phyloP scores from a whole-genome alignment of 2,797 vertebrate genomes.

The Myripristis jacobus region DNA sequence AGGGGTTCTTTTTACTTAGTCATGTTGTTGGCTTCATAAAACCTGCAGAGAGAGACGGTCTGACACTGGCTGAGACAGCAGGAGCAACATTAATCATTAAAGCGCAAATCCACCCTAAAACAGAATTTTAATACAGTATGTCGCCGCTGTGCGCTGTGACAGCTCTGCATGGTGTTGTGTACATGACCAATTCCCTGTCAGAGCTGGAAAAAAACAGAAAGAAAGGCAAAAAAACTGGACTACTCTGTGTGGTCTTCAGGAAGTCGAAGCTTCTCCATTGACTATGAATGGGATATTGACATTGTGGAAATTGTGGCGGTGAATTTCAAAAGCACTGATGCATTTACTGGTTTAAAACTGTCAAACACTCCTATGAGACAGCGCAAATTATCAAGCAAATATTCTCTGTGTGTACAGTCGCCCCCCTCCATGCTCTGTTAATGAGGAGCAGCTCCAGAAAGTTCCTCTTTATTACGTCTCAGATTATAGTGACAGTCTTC shows the following conservation, averaged over 20 bases:
- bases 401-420: not conserved
- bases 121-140: slow-evolving; percentile 55
- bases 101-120: slow-evolving; percentile 50
- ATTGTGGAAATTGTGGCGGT: not conserved
- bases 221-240: not conserved
- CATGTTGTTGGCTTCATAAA: slow-evolving; percentile 50
- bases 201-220: slow-evolving; percentile 25
- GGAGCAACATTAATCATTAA: slow-evolving; percentile 73
- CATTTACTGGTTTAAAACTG: not conserved
- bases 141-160: slow-evolving; percentile 41
- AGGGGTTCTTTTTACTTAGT: slow-evolving; percentile 49
- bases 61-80: slow-evolving; percentile 66
- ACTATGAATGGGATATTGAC: slow-evolving; percentile 5
- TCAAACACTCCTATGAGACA: not conserved
- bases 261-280: not conserved
- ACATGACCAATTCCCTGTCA: slow-evolving; percentile 55
- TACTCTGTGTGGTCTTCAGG: not conserved
- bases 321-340: not conserved
- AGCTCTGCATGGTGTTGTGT: slow-evolving; percentile 20
- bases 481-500: not conserved
- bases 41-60: slow-evolving; percentile 44
- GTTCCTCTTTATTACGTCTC: not conserved
- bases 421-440: not conserved
- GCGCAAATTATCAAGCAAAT: not conserved
- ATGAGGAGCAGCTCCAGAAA: not conserved